These are phyloP conservation scores for Rhadina sibilatrix DNA, from an alignment of 2,113 vertebrate species.

Conservation along the genomic window DNA sequence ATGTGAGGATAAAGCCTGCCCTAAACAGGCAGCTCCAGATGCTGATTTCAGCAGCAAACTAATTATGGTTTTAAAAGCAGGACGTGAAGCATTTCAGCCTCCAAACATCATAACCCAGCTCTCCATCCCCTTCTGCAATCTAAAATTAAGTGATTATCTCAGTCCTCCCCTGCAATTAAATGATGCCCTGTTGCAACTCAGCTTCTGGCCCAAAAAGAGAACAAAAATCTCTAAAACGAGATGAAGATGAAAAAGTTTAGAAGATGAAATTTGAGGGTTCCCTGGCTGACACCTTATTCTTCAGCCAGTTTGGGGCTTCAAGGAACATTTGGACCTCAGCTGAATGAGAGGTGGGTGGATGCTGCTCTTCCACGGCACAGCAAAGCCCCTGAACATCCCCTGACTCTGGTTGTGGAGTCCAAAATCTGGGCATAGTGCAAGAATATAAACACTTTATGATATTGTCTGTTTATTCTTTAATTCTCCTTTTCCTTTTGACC, in stretches of 20 bases:
- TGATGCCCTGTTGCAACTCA: neutral
- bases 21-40: neutral
- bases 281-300: neutral
- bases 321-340: neutral
- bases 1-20: neutral
- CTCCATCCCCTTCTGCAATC: neutral
- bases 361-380: neutral
- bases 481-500: neutral
- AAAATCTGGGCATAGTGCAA: fast-evolving
- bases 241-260: neutral
- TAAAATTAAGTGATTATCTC: neutral
- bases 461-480: neutral
- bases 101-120: neutral
- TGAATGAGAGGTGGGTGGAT: neutral
- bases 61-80: neutral
- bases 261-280: neutral
- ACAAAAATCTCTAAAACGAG: neutral
- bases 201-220: neutral
- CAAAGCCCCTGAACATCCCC: neutral
- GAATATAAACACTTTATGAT: neutral
- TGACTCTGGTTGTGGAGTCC: neutral
- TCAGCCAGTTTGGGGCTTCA: fast-evolving
- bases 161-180: neutral
- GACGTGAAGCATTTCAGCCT: neutral
- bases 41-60: neutral